These are phyloP conservation scores for Peromyscus eremicus DNA, from an alignment of 2,797 vertebrate species.

Conservation along the genomic window DNA sequence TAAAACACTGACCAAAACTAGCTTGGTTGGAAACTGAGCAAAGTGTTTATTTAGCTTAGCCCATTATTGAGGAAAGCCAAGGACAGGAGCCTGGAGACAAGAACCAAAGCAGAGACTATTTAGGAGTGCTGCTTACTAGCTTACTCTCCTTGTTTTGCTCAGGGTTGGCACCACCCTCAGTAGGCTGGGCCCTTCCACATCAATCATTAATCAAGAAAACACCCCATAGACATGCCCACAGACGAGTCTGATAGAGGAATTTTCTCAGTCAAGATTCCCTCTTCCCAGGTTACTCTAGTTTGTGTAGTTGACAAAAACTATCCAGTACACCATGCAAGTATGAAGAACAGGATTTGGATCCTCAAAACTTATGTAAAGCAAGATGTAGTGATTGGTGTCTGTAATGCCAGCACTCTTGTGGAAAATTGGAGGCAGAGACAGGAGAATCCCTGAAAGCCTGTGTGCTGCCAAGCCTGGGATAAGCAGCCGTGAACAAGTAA, in stretches of 20 bases:
- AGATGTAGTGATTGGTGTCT: background rate
- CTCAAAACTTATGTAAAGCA: background rate
- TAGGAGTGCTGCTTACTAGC: background rate
- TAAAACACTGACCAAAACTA: background rate
- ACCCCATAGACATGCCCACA: background rate
- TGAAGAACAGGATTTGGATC: background rate
- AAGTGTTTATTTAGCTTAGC: background rate
- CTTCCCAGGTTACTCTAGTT: background rate
- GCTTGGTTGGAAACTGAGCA: background rate
- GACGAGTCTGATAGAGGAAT: background rate
- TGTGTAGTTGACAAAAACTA: background rate
- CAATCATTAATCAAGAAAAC: background rate
- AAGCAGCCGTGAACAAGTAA: background rate
- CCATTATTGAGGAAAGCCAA: background rate
- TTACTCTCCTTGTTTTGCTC: background rate
- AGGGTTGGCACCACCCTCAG: background rate
- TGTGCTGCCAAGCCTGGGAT: background rate
- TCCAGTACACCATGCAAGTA: background rate
- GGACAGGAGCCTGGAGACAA: background rate
- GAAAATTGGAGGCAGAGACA: background rate
- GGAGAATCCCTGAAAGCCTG: background rate
- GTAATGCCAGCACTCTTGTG: background rate
- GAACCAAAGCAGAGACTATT: background rate
- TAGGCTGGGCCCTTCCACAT: background rate
- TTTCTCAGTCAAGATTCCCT: background rate